Percentiles rank a stretch among this genome's conserved stretches.
Evolutionary conservation across 2,113 vertebrate species (phyloP).

Genomic region (Protobothrops mucrosquamatus): DNA sequence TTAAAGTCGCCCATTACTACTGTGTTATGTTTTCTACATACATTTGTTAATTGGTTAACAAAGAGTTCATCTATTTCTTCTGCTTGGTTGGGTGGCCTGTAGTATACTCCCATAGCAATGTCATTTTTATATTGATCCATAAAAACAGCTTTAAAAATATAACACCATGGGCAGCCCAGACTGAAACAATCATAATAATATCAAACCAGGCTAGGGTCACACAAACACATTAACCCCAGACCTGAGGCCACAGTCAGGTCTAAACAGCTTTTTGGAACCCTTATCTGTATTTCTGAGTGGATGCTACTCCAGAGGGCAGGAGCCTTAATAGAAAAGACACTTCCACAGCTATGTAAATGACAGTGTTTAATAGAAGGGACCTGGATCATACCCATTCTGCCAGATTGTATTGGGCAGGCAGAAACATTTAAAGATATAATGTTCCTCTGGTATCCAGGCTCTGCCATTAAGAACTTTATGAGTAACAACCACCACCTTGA

Average conservation of each 20-base stretch:
- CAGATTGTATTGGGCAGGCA: not conserved
- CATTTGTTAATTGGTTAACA: too few species aligned
- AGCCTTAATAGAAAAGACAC: not conserved
- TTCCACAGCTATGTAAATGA: not conserved
- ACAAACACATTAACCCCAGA: not conserved
- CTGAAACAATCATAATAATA: not conserved
- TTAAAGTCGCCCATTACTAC: too few species aligned
- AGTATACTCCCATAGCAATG: too few species aligned
- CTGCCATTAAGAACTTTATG: not conserved
- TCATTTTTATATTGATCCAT: too few species aligned
- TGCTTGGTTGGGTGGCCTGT: too few species aligned
- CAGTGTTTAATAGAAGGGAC: not conserved
- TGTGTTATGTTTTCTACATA: too few species aligned
- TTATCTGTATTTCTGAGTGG: not conserved
- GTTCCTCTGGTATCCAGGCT: not conserved
- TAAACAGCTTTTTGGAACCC: not conserved
- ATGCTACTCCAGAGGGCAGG: not conserved
- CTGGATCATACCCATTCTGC: not conserved
- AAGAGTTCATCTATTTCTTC: too few species aligned
- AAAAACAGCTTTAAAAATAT: not conserved
- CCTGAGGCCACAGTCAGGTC: not conserved
- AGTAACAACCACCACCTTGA: not conserved
- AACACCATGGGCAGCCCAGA: not conserved
- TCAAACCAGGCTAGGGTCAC: not conserved
- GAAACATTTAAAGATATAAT: not conserved